Evolutionary conservation across 2,888 invertebrate species (phyloP).

Genomic region (Drosophila longiperda): DNA sequence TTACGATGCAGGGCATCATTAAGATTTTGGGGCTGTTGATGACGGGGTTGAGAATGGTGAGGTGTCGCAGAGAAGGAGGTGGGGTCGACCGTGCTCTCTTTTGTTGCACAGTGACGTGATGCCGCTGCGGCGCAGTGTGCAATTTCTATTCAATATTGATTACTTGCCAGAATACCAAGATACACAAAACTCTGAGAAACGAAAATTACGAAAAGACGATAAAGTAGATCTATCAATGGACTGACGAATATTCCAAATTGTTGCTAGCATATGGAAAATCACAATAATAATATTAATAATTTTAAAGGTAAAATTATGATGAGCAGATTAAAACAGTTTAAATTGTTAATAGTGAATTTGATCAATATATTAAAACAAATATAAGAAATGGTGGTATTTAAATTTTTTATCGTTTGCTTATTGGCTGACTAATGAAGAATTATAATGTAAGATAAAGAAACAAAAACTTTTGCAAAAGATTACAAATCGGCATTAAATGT

Average conservation of each 20-base stretch:
- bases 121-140: slow-evolving; percentile 76
- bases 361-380: background rate
- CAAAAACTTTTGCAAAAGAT: background rate
- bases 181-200: slow-evolving; percentile 53
- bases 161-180: slow-evolving; percentile 73
- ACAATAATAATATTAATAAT: background rate
- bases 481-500: background rate
- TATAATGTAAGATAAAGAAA: background rate
- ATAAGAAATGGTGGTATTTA: background rate
- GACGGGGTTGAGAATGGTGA: slow-evolving; percentile 9
- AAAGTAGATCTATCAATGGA: background rate
- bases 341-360: background rate
- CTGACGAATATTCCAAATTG: background rate
- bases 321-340: background rate
- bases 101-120: slow-evolving; percentile 75
- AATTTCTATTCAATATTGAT: slow-evolving; percentile 67
- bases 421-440: background rate
- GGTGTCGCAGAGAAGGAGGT: slow-evolving; percentile 1
- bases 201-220: slow-evolving; percentile 8
- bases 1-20: slow-evolving; percentile 16
- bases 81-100: slow-evolving; percentile 36
- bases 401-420: background rate
- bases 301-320: background rate
- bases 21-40: slow-evolving; percentile 13
- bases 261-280: background rate